These are phyloP conservation scores for Centropristis striata DNA, from an alignment of 2,113 vertebrate genomes.

Conservation along the genomic window DNA sequence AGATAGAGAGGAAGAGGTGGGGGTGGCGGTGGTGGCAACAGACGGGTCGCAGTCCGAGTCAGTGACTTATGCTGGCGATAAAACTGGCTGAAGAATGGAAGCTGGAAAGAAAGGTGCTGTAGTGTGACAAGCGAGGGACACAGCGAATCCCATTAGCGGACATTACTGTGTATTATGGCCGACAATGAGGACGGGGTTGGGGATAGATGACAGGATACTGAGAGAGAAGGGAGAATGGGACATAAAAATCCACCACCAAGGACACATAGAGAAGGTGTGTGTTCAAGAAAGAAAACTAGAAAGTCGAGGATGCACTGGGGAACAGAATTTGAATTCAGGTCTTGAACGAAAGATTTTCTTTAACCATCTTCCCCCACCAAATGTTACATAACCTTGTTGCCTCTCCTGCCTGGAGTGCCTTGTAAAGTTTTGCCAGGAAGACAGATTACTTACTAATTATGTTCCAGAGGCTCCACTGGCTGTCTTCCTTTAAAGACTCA, in stretches of 20 bases:
- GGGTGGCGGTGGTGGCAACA: conserved; percentile 27
- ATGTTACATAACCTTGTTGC: conserved; percentile 40
- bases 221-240: conserved; percentile 2
- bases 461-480: conserved; percentile 21
- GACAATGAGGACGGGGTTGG: conserved; percentile 14
- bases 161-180: conserved; percentile 58
- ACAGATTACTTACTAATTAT: conserved; percentile 46
- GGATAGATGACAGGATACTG: conserved; percentile 22
- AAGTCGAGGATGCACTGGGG: background rate
- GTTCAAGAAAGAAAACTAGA: conserved; percentile 11
- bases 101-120: conserved; percentile 45
- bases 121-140: conserved; percentile 60
- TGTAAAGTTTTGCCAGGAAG: conserved; percentile 42
- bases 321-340: conserved; percentile 20
- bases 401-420: conserved; percentile 32
- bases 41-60: conserved; percentile 51
- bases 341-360: conserved; percentile 31
- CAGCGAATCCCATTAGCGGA: conserved; percentile 45
- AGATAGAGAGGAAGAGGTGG: background rate
- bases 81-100: conserved; percentile 47
- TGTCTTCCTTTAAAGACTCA: conserved; percentile 35
- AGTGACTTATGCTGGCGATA: conserved; percentile 67
- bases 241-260: conserved; percentile 7
- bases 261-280: background rate
- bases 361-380: conserved; percentile 7